A percentile compares a stretch with the other conserved stretches of the same genome.
These are phyloP conservation scores for Columba livia DNA, from an alignment of 2,113 vertebrate genomes.

Conservation along the genomic window DNA sequence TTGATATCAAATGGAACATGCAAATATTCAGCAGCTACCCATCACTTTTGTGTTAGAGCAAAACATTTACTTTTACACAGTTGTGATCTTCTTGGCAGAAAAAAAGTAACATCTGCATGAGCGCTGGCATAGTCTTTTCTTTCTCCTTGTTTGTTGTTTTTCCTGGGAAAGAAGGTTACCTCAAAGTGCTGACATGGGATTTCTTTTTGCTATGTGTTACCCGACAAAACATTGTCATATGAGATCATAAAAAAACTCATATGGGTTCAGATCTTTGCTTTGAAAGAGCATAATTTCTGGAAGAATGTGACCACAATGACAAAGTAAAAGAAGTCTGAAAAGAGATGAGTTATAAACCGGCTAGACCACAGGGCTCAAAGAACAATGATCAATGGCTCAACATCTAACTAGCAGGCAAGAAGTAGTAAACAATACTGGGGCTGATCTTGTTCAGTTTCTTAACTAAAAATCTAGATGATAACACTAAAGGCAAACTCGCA, in stretches of 20 bases:
- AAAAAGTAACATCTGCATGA: neutral
- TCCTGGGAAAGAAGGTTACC: neutral
- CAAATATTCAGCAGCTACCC: conserved; percentile 7
- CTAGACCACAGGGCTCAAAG: neutral
- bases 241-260: neutral
- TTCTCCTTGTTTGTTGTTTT: neutral
- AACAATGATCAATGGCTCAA: neutral
- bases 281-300: neutral
- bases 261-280: neutral
- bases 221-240: neutral
- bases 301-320: neutral
- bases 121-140: neutral
- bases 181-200: neutral
- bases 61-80: conserved; percentile 11
- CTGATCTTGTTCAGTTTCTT: neutral
- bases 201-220: neutral
- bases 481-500: neutral
- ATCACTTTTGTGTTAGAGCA: neutral
- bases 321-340: neutral
- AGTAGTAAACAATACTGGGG: neutral
- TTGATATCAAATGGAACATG: neutral
- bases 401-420: neutral
- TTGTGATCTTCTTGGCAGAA: conserved; percentile 13
- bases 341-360: neutral
- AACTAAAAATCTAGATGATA: neutral